Percentiles rank a stretch among this genome's conserved stretches.
Evolutionary conservation across 2,113 vertebrate genomes (phyloP).

Genomic region (Nipponia nippon): DNA sequence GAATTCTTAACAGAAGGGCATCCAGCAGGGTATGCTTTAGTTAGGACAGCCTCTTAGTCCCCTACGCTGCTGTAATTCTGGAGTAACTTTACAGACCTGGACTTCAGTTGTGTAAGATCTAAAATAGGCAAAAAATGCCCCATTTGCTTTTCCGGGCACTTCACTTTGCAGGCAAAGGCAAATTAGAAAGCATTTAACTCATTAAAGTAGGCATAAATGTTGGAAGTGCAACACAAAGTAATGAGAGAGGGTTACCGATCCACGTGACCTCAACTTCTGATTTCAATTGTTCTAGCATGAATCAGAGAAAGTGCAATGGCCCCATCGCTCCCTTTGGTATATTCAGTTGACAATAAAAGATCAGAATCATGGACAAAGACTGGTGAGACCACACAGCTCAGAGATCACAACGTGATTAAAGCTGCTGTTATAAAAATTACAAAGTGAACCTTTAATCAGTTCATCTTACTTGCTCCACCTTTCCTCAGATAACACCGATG

Average conservation of each 20-base stretch:
- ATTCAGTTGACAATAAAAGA: not conserved
- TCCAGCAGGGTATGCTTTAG: not conserved
- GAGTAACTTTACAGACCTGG: not conserved
- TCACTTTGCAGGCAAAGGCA: not conserved
- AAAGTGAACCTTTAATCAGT: not conserved
- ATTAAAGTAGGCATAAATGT: not conserved
- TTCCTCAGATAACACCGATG: not conserved
- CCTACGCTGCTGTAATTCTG: not conserved
- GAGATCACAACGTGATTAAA: not conserved
- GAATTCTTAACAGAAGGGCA: not conserved
- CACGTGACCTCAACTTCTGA: not conserved
- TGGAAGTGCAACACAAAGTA: not conserved
- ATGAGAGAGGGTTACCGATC: not conserved
- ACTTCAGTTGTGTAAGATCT: not conserved
- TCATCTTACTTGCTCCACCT: not conserved
- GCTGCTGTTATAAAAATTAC: not conserved
- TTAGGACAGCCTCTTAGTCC: not conserved
- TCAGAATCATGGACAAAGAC: not conserved
- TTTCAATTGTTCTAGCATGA: not conserved
- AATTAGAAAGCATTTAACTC: not conserved
- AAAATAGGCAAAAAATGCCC: not conserved
- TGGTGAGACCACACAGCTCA: not conserved
- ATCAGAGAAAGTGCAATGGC: not conserved
- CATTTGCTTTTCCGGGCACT: not conserved
- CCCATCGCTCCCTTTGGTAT: not conserved